These are phyloP conservation scores for Phoxinus phoxinus DNA, from an alignment of 2,113 vertebrate genomes.

Conservation along the genomic window DNA sequence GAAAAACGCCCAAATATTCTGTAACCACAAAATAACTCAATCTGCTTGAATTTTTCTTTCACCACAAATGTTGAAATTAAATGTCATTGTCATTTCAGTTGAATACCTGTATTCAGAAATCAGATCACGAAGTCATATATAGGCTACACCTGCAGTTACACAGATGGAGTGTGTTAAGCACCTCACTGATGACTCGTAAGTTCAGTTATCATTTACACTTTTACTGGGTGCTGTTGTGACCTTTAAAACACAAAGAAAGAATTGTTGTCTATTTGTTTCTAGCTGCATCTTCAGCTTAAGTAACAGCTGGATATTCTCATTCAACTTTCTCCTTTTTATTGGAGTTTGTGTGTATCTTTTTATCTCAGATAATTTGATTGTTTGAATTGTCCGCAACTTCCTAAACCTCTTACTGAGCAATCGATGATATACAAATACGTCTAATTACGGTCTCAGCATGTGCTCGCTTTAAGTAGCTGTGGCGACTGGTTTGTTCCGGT, in stretches of 20 bases:
- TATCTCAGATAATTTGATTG: constrained; percentile 21
- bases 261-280: background rate
- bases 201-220: background rate
- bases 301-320: constrained; percentile 28
- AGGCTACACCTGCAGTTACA: background rate
- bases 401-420: constrained; percentile 34
- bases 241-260: constrained; percentile 21
- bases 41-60: background rate
- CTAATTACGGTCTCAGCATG: constrained; percentile 45
- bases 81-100: background rate
- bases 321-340: constrained; percentile 9
- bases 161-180: background rate
- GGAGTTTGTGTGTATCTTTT: constrained; percentile 10
- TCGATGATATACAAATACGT: background rate
- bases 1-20: background rate
- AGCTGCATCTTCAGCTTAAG: constrained; percentile 5
- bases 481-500: constrained; percentile 41
- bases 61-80: background rate
- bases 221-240: background rate
- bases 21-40: background rate
- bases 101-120: background rate
- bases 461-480: constrained; percentile 31
- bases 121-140: no score
- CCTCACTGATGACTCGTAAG: background rate
- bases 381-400: constrained; percentile 30